Conservation (phyloP, 2,113 vertebrate species). For the Mixornis gularis region DNA sequence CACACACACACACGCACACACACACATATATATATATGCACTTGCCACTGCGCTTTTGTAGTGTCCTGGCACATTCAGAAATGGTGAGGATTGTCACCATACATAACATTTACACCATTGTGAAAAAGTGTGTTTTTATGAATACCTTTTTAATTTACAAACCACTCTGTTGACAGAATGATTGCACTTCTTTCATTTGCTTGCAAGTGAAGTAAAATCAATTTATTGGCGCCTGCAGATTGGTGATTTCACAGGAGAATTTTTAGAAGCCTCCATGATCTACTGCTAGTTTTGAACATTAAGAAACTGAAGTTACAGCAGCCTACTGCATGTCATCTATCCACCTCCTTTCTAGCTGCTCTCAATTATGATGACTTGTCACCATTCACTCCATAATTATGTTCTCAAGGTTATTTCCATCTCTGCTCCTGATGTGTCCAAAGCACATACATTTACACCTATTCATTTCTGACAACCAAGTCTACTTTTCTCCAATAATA, state of each 20-base stretch:
- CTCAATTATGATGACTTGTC: conserved; percentile 28
- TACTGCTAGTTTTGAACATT: background rate
- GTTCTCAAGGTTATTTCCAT: conserved; percentile 51
- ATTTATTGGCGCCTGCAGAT: background rate
- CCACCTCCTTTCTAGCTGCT: conserved; percentile 1
- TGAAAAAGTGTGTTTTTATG: background rate
- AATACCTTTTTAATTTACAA: background rate
- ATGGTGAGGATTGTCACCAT: background rate
- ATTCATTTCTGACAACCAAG: conserved; percentile 36
- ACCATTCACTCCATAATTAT: conserved; percentile 30
- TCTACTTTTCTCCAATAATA: conserved; percentile 30
- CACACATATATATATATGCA: accelerated
- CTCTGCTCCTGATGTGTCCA: conserved; percentile 16
- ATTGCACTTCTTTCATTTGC: background rate
- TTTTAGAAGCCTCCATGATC: background rate
- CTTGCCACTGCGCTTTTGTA: background rate
- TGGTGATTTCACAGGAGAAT: background rate
- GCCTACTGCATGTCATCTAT: conserved; percentile 17
- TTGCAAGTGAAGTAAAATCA: background rate
- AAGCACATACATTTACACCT: conserved; percentile 30
- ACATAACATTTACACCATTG: background rate
- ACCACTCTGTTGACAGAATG: background rate
- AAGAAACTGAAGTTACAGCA: conserved; percentile 9
- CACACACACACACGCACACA: too few relatives aligned
- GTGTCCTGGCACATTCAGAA: background rate